phyloP scores from a whole-genome alignment of 2,113 vertebrate species.

The Podarcis raffonei region DNA sequence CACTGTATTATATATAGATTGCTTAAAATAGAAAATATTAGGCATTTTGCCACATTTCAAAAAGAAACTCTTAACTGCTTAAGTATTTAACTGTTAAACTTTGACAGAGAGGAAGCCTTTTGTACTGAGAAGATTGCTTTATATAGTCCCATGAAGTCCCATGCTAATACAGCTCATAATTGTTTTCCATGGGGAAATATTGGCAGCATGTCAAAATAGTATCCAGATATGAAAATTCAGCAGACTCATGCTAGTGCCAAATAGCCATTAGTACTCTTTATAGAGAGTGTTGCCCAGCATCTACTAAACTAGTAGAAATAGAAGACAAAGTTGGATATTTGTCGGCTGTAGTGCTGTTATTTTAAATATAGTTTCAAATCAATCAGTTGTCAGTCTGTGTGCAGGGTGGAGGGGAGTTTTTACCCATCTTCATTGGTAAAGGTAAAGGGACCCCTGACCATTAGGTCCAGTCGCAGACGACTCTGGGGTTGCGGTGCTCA shows the following conservation, averaged over 20 bases:
- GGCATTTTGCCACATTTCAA: conserved; percentile 16
- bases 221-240: background rate
- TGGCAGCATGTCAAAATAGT: conserved; percentile 8
- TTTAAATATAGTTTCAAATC: background rate
- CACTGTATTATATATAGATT: conserved; percentile 26
- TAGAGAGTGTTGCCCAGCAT: background rate
- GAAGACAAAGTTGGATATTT: background rate
- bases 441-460: too few species aligned
- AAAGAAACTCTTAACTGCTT: conserved; percentile 13
- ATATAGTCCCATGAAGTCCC: conserved; percentile 15
- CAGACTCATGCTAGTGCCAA: background rate
- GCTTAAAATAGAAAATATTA: conserved; percentile 35
- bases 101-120: conserved; percentile 28
- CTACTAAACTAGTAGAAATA: background rate
- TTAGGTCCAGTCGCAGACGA: too few species aligned
- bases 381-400: background rate
- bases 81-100: background rate
- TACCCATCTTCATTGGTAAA: background rate
- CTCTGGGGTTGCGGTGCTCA: too few species aligned
- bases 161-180: background rate
- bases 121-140: conserved; percentile 6
- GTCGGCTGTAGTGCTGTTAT: background rate
- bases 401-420: background rate
- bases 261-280: background rate
- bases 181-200: conserved; percentile 17